Percentiles rank a stretch among this genome's conserved stretches.
phyloP scores from a whole-genome alignment of 2,113 vertebrate species.

The Recurvirostra avosetta region DNA sequence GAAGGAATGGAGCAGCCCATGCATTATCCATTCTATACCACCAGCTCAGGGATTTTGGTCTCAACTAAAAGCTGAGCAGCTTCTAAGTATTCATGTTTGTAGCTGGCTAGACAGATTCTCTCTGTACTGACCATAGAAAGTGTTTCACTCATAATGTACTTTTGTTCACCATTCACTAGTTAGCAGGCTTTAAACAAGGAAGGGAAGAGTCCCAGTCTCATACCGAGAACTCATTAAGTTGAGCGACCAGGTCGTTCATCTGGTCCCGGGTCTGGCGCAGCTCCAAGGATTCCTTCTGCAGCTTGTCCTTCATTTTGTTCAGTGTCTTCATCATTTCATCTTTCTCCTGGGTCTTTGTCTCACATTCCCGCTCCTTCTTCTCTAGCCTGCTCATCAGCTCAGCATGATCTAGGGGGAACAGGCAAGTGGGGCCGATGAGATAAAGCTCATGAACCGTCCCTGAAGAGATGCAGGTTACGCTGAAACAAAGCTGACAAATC shows the following conservation, averaged over 20 bases:
- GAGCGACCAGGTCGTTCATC: constrained; percentile 85
- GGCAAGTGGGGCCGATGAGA: not conserved
- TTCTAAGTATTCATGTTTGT: not conserved
- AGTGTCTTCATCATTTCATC: constrained; percentile 99
- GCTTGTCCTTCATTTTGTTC: constrained; percentile 99
- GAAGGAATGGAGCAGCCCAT: not conserved
- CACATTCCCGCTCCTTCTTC: constrained; percentile 93
- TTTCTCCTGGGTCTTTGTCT: constrained; percentile 93
- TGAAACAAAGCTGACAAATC: constrained; percentile 6
- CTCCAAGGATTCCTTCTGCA: constrained; percentile 92
- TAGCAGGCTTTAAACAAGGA: constrained; percentile 6
- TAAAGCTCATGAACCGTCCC: not conserved
- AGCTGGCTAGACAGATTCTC: not conserved
- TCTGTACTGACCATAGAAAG: not conserved
- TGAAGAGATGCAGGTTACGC: not conserved
- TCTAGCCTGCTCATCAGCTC: constrained; percentile 88
- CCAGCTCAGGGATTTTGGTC: not conserved
- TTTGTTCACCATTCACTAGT: not conserved
- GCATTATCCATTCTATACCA: not conserved
- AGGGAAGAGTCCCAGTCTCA: constrained; percentile 1
- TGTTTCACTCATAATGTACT: not conserved
- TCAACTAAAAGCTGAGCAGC: not conserved
- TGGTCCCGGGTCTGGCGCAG: constrained; percentile 90
- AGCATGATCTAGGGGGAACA: constrained; percentile 80
- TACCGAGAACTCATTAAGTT: constrained; percentile 87